A percentile compares a stretch with the other conserved stretches of the same genome.
Conservation (phyloP, 1,140 invertebrate genomes). For the Anastrepha obliqua region DNA sequence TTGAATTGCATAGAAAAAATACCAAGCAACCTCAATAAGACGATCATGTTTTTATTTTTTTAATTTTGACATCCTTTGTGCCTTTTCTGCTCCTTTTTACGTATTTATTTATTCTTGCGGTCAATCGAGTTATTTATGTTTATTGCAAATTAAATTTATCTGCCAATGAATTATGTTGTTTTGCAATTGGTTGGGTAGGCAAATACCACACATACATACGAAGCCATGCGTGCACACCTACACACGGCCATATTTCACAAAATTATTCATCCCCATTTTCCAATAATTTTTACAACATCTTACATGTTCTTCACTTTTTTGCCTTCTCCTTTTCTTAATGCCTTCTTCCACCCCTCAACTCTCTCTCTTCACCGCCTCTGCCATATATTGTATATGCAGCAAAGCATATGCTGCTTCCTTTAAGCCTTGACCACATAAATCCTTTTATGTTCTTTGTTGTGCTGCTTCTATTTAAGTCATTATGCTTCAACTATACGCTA, state of each 20-base stretch:
- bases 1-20: not conserved
- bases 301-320: not conserved
- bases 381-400: not conserved
- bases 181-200: constrained; percentile 31
- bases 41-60: too few relatives aligned
- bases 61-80: not conserved
- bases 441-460: not conserved
- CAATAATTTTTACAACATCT: constrained; percentile 6
- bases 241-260: not conserved
- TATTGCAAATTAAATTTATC: constrained; percentile 58
- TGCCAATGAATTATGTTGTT: constrained; percentile 55
- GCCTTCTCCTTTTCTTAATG: too few relatives aligned
- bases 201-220: not conserved
- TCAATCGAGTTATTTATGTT: constrained; percentile 57
- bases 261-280: constrained; percentile 39
- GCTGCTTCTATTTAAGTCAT: constrained; percentile 25
- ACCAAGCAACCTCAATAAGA: not conserved
- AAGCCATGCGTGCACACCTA: not conserved
- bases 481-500: not conserved
- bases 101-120: constrained; percentile 44
- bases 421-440: constrained; percentile 21
- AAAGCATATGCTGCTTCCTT: not conserved
- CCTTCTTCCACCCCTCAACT: too few relatives aligned
- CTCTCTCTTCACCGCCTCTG: not conserved
- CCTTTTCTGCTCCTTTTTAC: not conserved